phyloP scores from a whole-genome alignment of 1,140 invertebrate species.

The Drosophila watanabei region DNA sequence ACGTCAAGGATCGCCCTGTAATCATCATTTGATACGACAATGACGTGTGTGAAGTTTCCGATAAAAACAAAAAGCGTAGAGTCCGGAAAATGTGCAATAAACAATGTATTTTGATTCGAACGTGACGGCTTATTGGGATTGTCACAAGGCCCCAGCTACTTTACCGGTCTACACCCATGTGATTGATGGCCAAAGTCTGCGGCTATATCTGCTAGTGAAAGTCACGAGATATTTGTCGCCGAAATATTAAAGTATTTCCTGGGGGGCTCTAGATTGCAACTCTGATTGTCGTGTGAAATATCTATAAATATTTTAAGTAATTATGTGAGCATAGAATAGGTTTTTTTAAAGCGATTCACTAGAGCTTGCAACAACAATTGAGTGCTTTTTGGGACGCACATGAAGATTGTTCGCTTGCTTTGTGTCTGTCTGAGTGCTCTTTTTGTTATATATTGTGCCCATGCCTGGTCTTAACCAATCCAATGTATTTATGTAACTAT shows the following conservation, averaged over 20 bases:
- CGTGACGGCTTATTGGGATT: slow-evolving; percentile 57
- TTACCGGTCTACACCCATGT: slow-evolving; percentile 43
- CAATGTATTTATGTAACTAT: not conserved
- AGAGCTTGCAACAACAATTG: too few relatives aligned
- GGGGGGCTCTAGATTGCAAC: not conserved
- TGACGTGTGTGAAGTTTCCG: slow-evolving; percentile 42
- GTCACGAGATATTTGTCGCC: slow-evolving; percentile 31
- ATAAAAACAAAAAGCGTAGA: slow-evolving; percentile 29
- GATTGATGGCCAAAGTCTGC: slow-evolving; percentile 49
- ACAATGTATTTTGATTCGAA: slow-evolving; percentile 59
- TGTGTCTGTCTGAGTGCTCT: too few relatives aligned
- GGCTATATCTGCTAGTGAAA: slow-evolving; percentile 37
- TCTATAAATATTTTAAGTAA: not conserved
- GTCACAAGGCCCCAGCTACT: slow-evolving; percentile 49
- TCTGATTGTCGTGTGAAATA: not conserved
- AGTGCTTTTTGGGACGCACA: too few relatives aligned
- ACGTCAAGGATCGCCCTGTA: slow-evolving; percentile 43
- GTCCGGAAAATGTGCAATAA: slow-evolving; percentile 49
- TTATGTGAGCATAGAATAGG: not conserved
- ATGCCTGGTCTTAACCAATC: too few relatives aligned
- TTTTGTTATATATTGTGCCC: too few relatives aligned
- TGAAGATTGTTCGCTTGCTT: too few relatives aligned
- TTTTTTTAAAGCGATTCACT: too few relatives aligned
- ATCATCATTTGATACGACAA: slow-evolving; percentile 36
- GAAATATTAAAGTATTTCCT: slow-evolving; percentile 13